phyloP scores from a whole-genome alignment of 2,888 invertebrate species.

The Hypomecis atomaria region DNA sequence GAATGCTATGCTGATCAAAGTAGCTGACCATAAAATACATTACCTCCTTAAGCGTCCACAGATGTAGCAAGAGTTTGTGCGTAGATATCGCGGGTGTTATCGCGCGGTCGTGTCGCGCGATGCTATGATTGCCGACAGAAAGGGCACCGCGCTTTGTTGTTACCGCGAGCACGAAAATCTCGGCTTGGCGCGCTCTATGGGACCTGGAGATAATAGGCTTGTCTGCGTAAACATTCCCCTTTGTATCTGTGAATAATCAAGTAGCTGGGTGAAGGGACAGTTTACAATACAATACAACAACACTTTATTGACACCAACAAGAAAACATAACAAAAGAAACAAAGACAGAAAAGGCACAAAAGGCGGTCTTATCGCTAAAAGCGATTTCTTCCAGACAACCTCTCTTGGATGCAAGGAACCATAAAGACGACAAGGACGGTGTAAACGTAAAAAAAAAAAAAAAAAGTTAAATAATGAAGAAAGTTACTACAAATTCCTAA shows the following conservation, averaged over 20 bases:
- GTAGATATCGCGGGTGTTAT: conserved; percentile 46
- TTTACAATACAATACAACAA: no score
- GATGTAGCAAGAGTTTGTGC: conserved; percentile 1
- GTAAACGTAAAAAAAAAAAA: no score
- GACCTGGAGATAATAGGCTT: conserved; percentile 20
- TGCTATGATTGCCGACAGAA: conserved; percentile 61
- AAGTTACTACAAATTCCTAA: no score
- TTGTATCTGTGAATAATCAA: conserved; percentile 4
- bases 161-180: conserved; percentile 50
- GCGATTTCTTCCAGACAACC: no score
- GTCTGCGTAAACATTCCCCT: conserved; percentile 8
- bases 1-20: no score
- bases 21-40: not conserved
- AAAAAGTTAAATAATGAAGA: no score
- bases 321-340: no score
- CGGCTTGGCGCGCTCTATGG: conserved; percentile 23
- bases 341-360: no score
- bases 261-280: not conserved
- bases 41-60: not conserved
- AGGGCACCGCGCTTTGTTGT: conserved; percentile 66
- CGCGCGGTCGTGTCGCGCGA: conserved; percentile 58
- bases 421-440: no score
- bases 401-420: no score
- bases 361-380: no score
- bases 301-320: no score